Evolutionary conservation across 2,113 vertebrate species (phyloP).

Genomic region (Dolichallabes microphthalmus): DNA sequence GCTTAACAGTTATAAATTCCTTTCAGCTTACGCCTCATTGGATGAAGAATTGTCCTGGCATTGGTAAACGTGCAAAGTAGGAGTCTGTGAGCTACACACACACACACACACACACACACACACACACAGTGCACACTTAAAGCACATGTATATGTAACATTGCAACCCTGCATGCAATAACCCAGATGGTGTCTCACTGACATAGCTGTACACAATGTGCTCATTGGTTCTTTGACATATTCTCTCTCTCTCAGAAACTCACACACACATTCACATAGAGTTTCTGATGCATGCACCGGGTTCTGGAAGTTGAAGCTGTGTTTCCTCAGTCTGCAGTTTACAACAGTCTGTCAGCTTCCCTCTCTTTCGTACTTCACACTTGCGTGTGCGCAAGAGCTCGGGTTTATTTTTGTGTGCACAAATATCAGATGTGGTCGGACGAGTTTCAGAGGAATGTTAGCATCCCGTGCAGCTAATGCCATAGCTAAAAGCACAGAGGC

Average conservation of each 20-base stretch:
- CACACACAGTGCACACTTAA: neutral
- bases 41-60: neutral
- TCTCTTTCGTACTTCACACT: conserved; percentile 5
- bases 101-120: conserved; percentile 20
- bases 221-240: conserved; percentile 24
- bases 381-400: neutral
- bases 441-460: neutral
- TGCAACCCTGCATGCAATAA: conserved; percentile 9
- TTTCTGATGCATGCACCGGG: conserved; percentile 11
- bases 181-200: neutral
- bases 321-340: conserved; percentile 45
- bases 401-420: neutral
- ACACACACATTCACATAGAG: neutral
- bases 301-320: conserved; percentile 37
- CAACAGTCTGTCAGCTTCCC: conserved; percentile 16
- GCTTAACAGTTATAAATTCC: conserved; percentile 4
- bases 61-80: conserved; percentile 5
- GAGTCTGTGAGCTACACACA: neutral
- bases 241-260: conserved; percentile 3
- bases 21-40: neutral
- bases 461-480: neutral
- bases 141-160: neutral
- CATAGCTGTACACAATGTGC: neutral
- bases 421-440: conserved; percentile 2
- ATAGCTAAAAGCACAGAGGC: conserved; percentile 3